phyloP scores from a whole-genome alignment of 2,797 vertebrate genomes.

The Circus cinereus region DNA sequence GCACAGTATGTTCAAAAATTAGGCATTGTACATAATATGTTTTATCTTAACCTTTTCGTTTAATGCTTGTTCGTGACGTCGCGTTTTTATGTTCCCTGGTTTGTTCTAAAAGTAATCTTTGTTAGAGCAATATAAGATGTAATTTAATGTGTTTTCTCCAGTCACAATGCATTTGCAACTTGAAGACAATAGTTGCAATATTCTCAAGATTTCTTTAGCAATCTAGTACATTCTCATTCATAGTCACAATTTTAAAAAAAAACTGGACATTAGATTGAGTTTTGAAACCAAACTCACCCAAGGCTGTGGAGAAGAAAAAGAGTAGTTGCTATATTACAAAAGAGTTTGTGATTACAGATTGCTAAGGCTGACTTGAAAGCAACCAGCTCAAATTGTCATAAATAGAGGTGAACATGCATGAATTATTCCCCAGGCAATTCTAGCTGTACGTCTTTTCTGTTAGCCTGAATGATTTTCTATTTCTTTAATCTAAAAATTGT shows the following conservation, averaged over 20 bases:
- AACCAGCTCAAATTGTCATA: not conserved
- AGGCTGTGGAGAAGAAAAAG: not conserved
- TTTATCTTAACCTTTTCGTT: not conserved
- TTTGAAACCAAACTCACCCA: not conserved
- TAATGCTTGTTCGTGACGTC: not conserved
- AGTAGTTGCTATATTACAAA: not conserved
- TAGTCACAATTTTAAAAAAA: not conserved
- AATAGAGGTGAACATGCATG: not conserved
- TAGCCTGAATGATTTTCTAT: not conserved
- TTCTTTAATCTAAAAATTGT: conserved; percentile 11
- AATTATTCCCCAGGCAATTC: not conserved
- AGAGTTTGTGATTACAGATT: not conserved
- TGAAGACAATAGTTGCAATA: not conserved
- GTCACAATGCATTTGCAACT: not conserved
- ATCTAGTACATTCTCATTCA: not conserved
- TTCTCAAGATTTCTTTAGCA: not conserved
- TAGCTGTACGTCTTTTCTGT: not conserved
- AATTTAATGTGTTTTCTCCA: not conserved
- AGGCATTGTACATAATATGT: not conserved
- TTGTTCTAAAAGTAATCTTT: not conserved
- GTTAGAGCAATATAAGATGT: not conserved
- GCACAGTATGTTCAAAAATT: not conserved
- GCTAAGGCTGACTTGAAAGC: conserved; percentile 14
- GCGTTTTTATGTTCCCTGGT: not conserved
- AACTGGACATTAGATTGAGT: not conserved